These are phyloP conservation scores for Ramazzottius varieornatus DNA, from an alignment of 2,888 invertebrate species.

Conservation along the genomic window DNA sequence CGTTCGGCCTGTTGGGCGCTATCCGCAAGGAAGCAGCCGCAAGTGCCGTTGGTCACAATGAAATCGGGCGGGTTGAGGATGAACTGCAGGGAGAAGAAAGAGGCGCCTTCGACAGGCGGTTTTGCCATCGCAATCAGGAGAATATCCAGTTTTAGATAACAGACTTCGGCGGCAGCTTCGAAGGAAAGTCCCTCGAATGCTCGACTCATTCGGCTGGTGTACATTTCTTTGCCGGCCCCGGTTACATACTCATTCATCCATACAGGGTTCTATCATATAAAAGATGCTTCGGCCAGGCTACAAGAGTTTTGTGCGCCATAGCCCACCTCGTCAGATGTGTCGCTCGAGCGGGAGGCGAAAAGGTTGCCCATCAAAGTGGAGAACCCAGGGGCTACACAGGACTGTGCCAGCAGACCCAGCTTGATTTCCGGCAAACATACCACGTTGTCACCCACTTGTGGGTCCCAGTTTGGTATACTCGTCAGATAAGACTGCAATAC, in stretches of 20 bases:
- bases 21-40: not conserved
- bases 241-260: too few relatives aligned
- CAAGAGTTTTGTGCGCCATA: too few relatives aligned
- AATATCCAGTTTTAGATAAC: not conserved
- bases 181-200: too few relatives aligned
- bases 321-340: not conserved
- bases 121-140: not conserved
- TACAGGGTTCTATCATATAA: too few relatives aligned
- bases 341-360: not conserved
- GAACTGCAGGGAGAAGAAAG: not conserved
- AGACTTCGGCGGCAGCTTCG: too few relatives aligned
- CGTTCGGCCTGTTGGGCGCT: not conserved
- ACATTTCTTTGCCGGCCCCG: too few relatives aligned
- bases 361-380: not conserved
- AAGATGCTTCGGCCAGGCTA: too few relatives aligned
- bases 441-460: not conserved
- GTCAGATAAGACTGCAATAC: not conserved
- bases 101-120: not conserved
- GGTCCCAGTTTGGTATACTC: slow-evolving; percentile 1
- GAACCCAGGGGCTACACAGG: not conserved
- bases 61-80: not conserved
- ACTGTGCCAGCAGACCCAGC: not conserved
- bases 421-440: not conserved
- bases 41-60: not conserved
- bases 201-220: too few relatives aligned